These are phyloP conservation scores for Falcunculus frontatus DNA, from an alignment of 2,113 vertebrate genomes.

Conservation along the genomic window DNA sequence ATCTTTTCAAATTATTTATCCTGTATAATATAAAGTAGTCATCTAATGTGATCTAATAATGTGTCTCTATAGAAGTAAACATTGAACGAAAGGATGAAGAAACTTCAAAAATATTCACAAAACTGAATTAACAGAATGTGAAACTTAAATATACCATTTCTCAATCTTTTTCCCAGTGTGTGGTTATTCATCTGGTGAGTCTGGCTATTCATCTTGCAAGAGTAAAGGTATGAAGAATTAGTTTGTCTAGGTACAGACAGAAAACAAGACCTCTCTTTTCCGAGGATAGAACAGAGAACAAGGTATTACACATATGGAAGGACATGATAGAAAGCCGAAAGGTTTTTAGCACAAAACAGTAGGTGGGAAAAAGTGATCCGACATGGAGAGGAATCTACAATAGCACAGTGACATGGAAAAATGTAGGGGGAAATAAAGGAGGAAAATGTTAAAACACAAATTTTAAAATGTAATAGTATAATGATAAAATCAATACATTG, in stretches of 20 bases:
- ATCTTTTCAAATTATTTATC: neutral
- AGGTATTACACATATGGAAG: neutral
- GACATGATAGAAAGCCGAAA: neutral
- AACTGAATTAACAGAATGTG: neutral
- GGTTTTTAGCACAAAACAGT: neutral
- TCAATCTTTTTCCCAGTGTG: neutral
- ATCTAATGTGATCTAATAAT: neutral
- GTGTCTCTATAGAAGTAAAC: neutral
- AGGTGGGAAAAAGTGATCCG: neutral
- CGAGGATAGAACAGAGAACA: neutral
- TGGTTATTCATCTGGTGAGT: neutral
- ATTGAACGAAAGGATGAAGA: neutral
- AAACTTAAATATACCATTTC: neutral
- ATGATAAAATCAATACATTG: neutral
- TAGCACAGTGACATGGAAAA: neutral
- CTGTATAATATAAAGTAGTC: neutral
- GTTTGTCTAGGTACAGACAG: neutral
- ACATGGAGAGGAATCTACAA: neutral
- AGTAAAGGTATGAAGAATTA: neutral
- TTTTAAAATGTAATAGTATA: neutral
- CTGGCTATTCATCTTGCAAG: neutral
- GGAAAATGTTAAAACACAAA: neutral
- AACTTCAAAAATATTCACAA: neutral
- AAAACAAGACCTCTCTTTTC: neutral
- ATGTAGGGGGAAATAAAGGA: too few relatives aligned